These are phyloP conservation scores for Palloptera scutellata DNA, from an alignment of 2,888 invertebrate species.

Conservation along the genomic window DNA sequence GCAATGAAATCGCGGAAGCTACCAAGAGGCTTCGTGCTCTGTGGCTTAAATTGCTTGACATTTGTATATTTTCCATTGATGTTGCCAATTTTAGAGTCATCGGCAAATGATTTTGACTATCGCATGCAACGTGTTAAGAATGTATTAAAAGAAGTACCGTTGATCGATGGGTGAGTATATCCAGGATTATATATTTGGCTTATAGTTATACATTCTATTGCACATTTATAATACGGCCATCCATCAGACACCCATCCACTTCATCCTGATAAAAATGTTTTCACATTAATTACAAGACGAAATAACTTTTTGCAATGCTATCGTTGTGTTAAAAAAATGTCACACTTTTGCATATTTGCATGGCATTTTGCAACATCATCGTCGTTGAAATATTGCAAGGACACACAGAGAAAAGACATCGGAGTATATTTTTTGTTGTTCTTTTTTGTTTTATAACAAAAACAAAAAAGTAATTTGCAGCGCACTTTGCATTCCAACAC, in stretches of 20 bases:
- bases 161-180: conserved; percentile 68
- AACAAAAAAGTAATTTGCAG: too few species aligned
- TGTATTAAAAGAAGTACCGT: conserved; percentile 70
- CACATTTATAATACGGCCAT: not conserved
- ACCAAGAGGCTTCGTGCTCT: conserved; percentile 63
- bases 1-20: conserved; percentile 65
- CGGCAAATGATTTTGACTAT: conserved; percentile 66
- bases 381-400: too few species aligned
- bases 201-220: not conserved
- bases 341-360: too few species aligned
- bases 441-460: too few species aligned
- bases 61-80: conserved; percentile 62
- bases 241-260: not conserved
- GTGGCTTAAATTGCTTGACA: conserved; percentile 64
- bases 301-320: not conserved
- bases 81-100: conserved; percentile 59
- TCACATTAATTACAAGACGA: not conserved
- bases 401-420: too few species aligned
- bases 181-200: not conserved
- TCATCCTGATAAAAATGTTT: not conserved
- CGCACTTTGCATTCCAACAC: too few species aligned
- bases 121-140: conserved; percentile 68
- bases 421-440: too few species aligned
- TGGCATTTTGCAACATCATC: too few species aligned
- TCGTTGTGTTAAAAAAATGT: not conserved